Evolutionary conservation across 1,140 invertebrate genomes (phyloP).

Genomic region (Ditylenchus dipsaci): DNA sequence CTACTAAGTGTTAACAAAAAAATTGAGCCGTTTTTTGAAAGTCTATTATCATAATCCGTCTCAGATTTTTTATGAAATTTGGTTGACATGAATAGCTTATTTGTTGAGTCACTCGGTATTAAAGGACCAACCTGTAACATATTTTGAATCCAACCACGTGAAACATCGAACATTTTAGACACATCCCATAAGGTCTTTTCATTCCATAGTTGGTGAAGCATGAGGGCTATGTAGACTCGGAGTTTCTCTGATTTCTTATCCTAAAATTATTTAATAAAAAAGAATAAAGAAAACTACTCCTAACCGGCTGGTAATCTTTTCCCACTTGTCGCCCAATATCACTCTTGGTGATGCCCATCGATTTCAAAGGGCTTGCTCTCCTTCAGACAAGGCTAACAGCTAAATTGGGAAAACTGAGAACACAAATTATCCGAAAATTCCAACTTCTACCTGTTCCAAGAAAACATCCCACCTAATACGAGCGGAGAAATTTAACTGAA

Average conservation of each 20-base stretch:
- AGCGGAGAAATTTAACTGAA: constrained; percentile 6
- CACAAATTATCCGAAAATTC: background rate
- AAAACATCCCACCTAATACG: constrained; percentile 29
- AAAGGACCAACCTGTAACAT: constrained; percentile 21
- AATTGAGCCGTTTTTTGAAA: too few relatives aligned
- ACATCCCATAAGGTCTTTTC: constrained; percentile 23
- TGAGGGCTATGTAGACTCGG: constrained; percentile 32
- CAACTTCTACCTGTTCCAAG: constrained; percentile 21
- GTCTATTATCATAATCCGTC: too few relatives aligned
- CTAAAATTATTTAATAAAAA: constrained; percentile 19
- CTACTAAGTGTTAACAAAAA: too few relatives aligned
- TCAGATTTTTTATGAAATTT: too few relatives aligned
- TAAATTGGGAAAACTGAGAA: background rate
- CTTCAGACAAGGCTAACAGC: constrained; percentile 5
- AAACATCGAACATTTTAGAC: constrained; percentile 27
- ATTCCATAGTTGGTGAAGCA: constrained; percentile 32
- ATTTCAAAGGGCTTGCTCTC: background rate
- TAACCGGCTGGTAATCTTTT: constrained; percentile 2
- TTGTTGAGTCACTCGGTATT: too few relatives aligned
- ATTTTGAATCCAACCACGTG: constrained; percentile 34
- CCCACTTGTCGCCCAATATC: background rate
- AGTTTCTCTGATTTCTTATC: constrained; percentile 6
- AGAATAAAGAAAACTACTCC: background rate
- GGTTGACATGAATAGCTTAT: too few relatives aligned
- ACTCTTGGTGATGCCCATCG: constrained; percentile 2